Conservation (phyloP, 1,140 invertebrate genomes). For the Achroia grisella region DNA sequence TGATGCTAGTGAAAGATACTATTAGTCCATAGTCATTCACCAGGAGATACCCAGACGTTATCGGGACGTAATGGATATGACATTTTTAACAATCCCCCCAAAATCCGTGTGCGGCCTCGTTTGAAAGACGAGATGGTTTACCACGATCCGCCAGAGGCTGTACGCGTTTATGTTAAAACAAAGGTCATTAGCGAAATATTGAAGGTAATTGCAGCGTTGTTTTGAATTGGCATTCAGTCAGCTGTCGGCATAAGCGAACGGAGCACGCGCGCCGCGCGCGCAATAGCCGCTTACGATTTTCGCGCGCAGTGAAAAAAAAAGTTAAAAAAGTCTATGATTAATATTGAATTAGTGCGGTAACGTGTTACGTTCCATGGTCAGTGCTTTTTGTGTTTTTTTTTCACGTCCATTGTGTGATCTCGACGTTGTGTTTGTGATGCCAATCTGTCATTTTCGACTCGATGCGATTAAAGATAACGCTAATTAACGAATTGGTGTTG, state of each 20-base stretch:
- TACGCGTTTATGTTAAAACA: conserved; percentile 1
- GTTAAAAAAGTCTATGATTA: too few relatives aligned
- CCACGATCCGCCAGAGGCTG: background rate
- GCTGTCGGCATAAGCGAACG: conserved; percentile 56
- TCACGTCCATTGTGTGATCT: background rate
- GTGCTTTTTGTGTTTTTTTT: conserved; percentile 5
- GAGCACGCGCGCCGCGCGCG: conserved; percentile 60
- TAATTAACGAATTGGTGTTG: background rate
- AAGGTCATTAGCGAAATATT: conserved; percentile 52
- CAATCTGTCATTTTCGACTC: background rate
- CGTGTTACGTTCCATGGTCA: background rate
- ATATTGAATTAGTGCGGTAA: too few relatives aligned
- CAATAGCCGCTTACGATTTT: conserved; percentile 34
- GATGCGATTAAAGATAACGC: conserved; percentile 1
- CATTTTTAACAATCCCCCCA: too few relatives aligned
- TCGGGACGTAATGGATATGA: too few relatives aligned
- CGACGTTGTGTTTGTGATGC: background rate
- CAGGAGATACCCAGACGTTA: too few relatives aligned
- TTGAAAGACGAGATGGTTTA: background rate
- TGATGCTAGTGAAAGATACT: too few relatives aligned
- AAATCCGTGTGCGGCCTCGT: too few relatives aligned
- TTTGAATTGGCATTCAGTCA: conserved; percentile 63
- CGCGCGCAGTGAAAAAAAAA: conserved; percentile 34
- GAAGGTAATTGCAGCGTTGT: conserved; percentile 49
- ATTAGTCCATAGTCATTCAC: too few relatives aligned